These are phyloP conservation scores for Portunus trituberculatus DNA, from an alignment of 1,140 invertebrate genomes.

Conservation along the genomic window DNA sequence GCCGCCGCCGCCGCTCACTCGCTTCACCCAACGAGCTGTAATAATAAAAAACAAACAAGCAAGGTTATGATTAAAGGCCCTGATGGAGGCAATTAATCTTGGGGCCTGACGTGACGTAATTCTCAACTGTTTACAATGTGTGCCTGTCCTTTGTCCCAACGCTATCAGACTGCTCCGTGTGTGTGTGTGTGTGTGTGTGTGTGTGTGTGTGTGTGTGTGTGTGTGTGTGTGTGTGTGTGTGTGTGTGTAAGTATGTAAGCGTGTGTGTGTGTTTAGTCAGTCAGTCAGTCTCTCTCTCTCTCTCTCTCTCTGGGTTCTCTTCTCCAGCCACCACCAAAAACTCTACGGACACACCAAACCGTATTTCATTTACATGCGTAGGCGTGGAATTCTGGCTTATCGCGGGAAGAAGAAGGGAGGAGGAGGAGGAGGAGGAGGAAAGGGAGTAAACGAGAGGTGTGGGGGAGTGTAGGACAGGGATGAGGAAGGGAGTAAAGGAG, in stretches of 20 bases:
- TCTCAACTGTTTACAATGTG: conserved; percentile 12
- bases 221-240: no score
- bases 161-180: background rate
- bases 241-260: background rate
- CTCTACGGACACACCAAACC: background rate
- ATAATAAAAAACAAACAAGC: conserved; percentile 16
- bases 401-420: background rate
- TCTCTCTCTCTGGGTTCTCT: background rate
- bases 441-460: background rate
- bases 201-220: background rate
- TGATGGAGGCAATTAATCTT: background rate
- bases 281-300: background rate
- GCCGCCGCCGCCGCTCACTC: background rate
- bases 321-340: background rate
- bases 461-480: background rate
- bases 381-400: background rate
- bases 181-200: conserved; percentile 18
- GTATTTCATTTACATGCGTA: background rate
- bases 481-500: background rate
- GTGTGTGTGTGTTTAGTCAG: background rate
- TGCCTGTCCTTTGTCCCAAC: background rate
- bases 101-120: background rate
- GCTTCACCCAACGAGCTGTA: background rate
- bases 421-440: background rate
- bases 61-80: background rate